These are phyloP conservation scores for Caenorhabditis macrosperma DNA, from an alignment of 2,888 invertebrate species.

Conservation along the genomic window DNA sequence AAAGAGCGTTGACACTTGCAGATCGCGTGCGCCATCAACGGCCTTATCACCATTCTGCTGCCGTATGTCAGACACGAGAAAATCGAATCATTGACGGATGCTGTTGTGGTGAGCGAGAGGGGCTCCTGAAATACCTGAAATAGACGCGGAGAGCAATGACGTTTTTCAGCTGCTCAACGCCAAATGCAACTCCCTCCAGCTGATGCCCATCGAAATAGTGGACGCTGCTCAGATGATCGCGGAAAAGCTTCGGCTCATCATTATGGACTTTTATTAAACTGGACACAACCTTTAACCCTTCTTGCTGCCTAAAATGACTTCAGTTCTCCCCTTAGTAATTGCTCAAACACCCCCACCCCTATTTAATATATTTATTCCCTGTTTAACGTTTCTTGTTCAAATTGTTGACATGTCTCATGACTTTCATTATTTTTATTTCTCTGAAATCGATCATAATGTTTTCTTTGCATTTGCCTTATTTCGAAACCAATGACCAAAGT, in stretches of 20 bases:
- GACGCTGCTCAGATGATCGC: constrained; percentile 48
- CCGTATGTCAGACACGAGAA: constrained; percentile 37
- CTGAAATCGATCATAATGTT: background rate
- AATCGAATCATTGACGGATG: constrained; percentile 39
- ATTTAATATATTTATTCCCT: constrained; percentile 26
- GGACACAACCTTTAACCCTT: background rate
- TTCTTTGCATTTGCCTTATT: background rate
- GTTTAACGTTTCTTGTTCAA: background rate
- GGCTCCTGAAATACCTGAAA: background rate
- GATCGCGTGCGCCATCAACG: constrained; percentile 50
- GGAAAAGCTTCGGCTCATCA: constrained; percentile 44
- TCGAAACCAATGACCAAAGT: constrained; percentile 5
- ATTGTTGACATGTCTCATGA: constrained; percentile 53
- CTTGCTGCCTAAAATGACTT: background rate
- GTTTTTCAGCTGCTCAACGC: constrained; percentile 52
- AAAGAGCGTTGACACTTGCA: constrained; percentile 18
- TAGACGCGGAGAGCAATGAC: too few species aligned
- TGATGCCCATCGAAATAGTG: constrained; percentile 26
- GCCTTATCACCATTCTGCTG: constrained; percentile 42
- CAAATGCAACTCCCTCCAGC: constrained; percentile 50
- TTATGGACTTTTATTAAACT: constrained; percentile 29
- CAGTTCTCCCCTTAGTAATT: too few species aligned
- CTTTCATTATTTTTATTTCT: constrained; percentile 16
- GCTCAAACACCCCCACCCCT: too few species aligned
- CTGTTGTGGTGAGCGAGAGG: constrained; percentile 38